Percentiles rank a stretch among this genome's conserved stretches.
phyloP scores from a whole-genome alignment of 2,113 vertebrate genomes.

The Tor tambroides region DNA sequence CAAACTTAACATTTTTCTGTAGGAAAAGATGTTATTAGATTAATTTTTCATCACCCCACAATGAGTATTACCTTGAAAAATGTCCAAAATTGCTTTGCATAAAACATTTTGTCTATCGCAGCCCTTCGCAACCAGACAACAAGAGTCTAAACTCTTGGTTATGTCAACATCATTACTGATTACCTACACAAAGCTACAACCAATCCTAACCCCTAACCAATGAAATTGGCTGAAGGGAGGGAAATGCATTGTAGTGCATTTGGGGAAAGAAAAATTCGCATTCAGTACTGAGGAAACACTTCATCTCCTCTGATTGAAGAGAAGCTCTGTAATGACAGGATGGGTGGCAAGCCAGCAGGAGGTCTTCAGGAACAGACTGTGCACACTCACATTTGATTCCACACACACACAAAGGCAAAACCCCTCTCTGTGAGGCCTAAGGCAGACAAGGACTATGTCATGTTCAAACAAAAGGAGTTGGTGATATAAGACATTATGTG shows the following conservation, averaged over 20 bases:
- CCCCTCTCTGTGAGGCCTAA: not conserved
- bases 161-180: not conserved
- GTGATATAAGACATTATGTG: not conserved
- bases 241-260: not conserved
- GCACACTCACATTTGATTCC: not conserved
- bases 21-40: not conserved
- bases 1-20: not conserved
- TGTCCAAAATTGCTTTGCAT: not conserved
- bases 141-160: not conserved
- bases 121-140: no score
- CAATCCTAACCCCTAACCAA: not conserved
- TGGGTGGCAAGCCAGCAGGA: conserved; percentile 27
- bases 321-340: conserved; percentile 28
- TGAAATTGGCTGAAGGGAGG: not conserved
- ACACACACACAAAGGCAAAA: not conserved
- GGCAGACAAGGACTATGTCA: not conserved
- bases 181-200: not conserved
- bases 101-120: not conserved
- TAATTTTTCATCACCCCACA: not conserved
- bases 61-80: conserved; percentile 12
- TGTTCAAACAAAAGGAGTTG: conserved; percentile 1
- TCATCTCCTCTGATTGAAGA: conserved; percentile 24
- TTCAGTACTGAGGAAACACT: not conserved
- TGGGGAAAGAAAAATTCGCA: not conserved
- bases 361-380: conserved; percentile 10